Percentiles rank a stretch among this genome's conserved stretches.
Conservation (phyloP, 1,140 invertebrate species). For the Holcopasites calliopsidis region DNA sequence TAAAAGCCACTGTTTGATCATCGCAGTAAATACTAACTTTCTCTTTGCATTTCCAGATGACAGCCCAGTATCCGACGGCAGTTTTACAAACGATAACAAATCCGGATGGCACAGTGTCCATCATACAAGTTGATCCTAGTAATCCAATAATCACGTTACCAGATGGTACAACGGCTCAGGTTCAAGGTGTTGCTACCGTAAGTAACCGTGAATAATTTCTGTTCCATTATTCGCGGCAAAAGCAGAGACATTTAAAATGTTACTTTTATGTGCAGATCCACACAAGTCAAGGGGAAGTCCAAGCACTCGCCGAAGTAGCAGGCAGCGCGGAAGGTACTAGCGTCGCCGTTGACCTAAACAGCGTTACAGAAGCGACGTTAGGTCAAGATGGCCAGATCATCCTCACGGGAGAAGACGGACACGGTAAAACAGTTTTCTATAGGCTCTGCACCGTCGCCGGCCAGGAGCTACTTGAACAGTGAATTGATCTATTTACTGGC, state of each 20-base stretch:
- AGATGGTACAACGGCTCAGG: conserved; percentile 97
- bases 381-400: conserved; percentile 97
- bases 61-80: conserved; percentile 91
- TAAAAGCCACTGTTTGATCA: neutral
- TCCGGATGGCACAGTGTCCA: conserved; percentile 96
- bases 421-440: conserved; percentile 86
- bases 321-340: conserved; percentile 83
- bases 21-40: conserved; percentile 27
- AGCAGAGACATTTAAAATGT: neutral
- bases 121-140: conserved; percentile 97
- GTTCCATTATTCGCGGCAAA: neutral
- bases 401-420: conserved; percentile 95
- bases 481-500: conserved; percentile 69
- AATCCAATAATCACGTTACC: conserved; percentile 96
- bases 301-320: conserved; percentile 87
- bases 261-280: conserved; percentile 83
- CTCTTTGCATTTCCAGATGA: conserved; percentile 79
- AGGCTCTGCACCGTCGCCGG: conserved; percentile 80
- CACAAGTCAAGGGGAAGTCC: conserved; percentile 87
- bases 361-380: conserved; percentile 91
- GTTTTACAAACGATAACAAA: conserved; percentile 97
- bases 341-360: conserved; percentile 92
- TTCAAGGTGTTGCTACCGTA: conserved; percentile 93
- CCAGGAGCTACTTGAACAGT: conserved; percentile 79
- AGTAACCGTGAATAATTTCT: conserved; percentile 62